Evolutionary conservation across 53 echinoderm and acorn worm genomes (phyloP), one percentile per base, ranked within the genome.

Genomic region (Mesocentrotus franciscanus): DNA sequence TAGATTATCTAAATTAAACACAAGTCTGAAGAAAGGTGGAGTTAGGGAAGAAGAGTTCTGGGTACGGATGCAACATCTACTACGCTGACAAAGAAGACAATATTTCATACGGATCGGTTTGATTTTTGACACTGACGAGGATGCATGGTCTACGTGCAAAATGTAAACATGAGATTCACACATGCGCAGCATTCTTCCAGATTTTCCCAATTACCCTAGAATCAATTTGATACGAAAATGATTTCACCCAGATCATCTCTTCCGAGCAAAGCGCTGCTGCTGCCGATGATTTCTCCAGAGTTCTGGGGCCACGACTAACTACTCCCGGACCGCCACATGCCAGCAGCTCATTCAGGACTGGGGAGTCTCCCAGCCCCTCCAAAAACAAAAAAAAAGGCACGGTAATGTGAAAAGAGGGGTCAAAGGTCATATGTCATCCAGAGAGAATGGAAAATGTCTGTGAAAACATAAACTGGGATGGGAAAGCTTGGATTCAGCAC

Each of bases 381-480:
- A 56, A 58, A 34, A 87, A 87, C 78, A 49, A 87, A 8, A 75
- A 87, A 87, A 87, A 85, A 85, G 87, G 87, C 87, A 57, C 27
- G n/a, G n/a, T 26, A 87, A 87, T 87, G 87, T 87, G 87, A 58
- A 26, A 29, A 58, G 72, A 29, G 72, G 74, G 92, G 92, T 92
- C 92, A 92, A 75, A 92, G 74, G 76, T 92, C 92, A 13, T 36
- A 92, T 92, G 92, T 72, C 92, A 92, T 75, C 56, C 49, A 39
- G 14, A 42, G 92, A 72, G 74, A 92, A 72, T 72, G 64, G 75
- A 92, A 92, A 92, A 72, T 74, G 35, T 55, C 92, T 71, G 92
- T 56, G 71, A 92, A 92, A 92, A 92, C 92, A 92, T 74, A 55
- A 70, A 29, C n/a, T 71, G 74, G 75, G 56, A 35, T 33, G 87